phyloP scores from a whole-genome alignment of 2,888 invertebrate genomes.

The Himalopsyche anomala region DNA sequence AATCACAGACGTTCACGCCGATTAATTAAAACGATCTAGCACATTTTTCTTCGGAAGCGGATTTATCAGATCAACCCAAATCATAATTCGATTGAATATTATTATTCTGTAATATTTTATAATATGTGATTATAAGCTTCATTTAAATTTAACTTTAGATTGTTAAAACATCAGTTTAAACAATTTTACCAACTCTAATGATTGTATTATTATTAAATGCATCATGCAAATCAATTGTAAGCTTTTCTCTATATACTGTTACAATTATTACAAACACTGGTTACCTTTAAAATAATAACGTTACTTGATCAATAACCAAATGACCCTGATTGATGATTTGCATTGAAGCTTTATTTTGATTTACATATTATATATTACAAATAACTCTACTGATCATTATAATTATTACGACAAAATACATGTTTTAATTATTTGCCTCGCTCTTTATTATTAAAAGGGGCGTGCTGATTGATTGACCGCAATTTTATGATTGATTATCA shows the following conservation, averaged over 20 bases:
- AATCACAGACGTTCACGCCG: not conserved
- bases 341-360: slow-evolving; percentile 1
- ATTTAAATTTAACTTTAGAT: not conserved
- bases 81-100: not conserved
- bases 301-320: slow-evolving; percentile 36
- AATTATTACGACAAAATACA: not conserved
- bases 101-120: too few relatives aligned
- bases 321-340: slow-evolving; percentile 16
- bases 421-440: too few relatives aligned
- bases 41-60: not conserved
- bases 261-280: not conserved
- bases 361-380: not conserved
- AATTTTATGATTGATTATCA: not conserved
- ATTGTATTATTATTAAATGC: too few relatives aligned
- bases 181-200: too few relatives aligned
- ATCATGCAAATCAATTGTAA: too few relatives aligned
- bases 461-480: not conserved
- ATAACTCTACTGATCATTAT: too few relatives aligned
- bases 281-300: not conserved
- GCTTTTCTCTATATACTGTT: too few relatives aligned
- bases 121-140: not conserved
- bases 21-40: not conserved
- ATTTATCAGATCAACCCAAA: not conserved
- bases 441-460: too few relatives aligned
- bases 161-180: not conserved